Conservation (phyloP, 2,797 vertebrate genomes). For the Arrhamphus sclerolepis region DNA sequence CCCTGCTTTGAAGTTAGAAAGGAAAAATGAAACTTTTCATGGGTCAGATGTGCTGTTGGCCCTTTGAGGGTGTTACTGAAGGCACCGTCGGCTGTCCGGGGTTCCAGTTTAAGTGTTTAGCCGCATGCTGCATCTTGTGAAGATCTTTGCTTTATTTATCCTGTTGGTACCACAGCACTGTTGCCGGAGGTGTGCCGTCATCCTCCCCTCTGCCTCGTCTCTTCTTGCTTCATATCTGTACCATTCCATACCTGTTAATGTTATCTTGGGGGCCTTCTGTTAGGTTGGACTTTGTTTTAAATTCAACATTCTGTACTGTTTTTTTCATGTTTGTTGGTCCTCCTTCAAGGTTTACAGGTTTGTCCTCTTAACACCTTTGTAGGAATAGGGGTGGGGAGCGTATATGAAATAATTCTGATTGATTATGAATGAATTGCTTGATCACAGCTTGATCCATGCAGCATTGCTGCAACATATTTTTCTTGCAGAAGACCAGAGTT, state of each 20-base stretch:
- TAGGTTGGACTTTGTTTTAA: neutral
- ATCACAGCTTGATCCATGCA: neutral
- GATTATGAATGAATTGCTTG: too few species aligned
- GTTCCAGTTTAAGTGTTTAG: slow-evolving; percentile 55
- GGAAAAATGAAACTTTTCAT: slow-evolving; percentile 69
- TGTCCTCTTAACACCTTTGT: slow-evolving; percentile 7
- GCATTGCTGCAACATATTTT: neutral
- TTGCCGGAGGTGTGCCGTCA: slow-evolving; percentile 27
- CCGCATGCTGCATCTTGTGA: slow-evolving; percentile 62
- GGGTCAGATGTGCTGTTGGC: slow-evolving; percentile 44
- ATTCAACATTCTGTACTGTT: neutral
- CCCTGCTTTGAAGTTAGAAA: slow-evolving; percentile 76
- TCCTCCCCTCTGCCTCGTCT: slow-evolving; percentile 16
- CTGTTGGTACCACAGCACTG: slow-evolving; percentile 38
- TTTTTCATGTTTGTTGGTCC: neutral
- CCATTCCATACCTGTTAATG: slow-evolving; percentile 21
- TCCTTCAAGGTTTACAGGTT: slow-evolving; percentile 17
- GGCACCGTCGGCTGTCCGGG: slow-evolving; percentile 63
- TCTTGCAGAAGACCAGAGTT: neutral
- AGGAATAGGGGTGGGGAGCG: too few species aligned
- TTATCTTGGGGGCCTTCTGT: neutral
- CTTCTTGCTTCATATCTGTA: slow-evolving; percentile 26
- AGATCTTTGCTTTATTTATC: slow-evolving; percentile 41
- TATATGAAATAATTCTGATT: too few species aligned
- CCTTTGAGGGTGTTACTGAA: slow-evolving; percentile 63